These are phyloP conservation scores for Calycopis cecrops DNA, from an alignment of 1,140 invertebrate species.

Conservation along the genomic window DNA sequence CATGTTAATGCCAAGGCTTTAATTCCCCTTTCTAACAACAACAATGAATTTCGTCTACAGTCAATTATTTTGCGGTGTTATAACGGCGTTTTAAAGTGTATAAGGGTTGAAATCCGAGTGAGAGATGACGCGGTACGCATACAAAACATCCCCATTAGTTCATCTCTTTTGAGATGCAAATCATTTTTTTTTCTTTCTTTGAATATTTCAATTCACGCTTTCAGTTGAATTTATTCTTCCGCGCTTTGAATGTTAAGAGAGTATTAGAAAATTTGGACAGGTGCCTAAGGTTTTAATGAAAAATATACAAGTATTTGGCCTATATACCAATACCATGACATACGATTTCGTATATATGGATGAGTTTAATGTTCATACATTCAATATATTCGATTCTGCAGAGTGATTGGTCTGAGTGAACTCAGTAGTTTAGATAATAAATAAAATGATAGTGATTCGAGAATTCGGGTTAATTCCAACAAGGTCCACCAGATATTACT, in stretches of 20 bases:
- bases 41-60: slow-evolving; percentile 18
- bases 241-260: slow-evolving; percentile 47
- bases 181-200: slow-evolving; percentile 67
- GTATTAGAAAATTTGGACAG: slow-evolving; percentile 32
- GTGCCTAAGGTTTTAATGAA: slow-evolving; percentile 28
- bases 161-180: slow-evolving; percentile 71
- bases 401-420: no score
- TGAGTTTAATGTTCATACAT: slow-evolving; percentile 1
- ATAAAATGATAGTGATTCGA: no score
- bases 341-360: no score
- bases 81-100: slow-evolving; percentile 39
- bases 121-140: slow-evolving; percentile 63
- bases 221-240: slow-evolving; percentile 57
- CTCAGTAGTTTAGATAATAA: no score
- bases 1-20: no score
- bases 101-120: slow-evolving; percentile 58
- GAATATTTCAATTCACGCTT: slow-evolving; percentile 65
- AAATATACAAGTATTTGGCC: background rate
- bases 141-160: slow-evolving; percentile 63
- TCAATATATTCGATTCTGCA: no score
- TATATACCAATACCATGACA: background rate
- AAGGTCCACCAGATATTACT: no score
- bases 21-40: no score
- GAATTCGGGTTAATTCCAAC: no score
- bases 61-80: slow-evolving; percentile 35